phyloP scores from a whole-genome alignment of 1,140 invertebrate genomes.

The Oreohelix idahoensis region DNA sequence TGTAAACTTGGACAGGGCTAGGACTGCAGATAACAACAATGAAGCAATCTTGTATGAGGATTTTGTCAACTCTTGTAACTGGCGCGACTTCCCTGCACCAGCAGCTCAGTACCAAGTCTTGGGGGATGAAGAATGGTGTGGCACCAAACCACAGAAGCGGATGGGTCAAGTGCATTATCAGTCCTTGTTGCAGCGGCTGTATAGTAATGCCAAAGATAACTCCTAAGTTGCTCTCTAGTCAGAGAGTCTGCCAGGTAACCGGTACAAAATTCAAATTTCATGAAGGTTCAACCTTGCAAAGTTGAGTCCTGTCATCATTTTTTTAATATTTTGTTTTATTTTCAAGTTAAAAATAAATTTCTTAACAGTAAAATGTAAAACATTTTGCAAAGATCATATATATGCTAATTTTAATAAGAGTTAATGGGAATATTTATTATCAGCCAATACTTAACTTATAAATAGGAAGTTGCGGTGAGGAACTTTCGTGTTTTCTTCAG shows the following conservation, averaged over 20 bases:
- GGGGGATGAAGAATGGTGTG: slow-evolving; percentile 58
- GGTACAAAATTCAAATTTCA: too few species aligned
- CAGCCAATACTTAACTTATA: too few species aligned
- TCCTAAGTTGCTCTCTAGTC: not conserved
- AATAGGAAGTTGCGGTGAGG: too few species aligned
- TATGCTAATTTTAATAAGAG: too few species aligned
- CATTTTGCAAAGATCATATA: too few species aligned
- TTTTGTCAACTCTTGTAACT: slow-evolving; percentile 65
- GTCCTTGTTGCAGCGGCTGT: slow-evolving; percentile 59
- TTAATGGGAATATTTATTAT: too few species aligned
- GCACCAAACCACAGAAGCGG: slow-evolving; percentile 51
- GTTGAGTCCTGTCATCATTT: too few species aligned
- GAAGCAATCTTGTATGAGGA: slow-evolving; percentile 48
- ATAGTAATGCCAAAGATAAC: slow-evolving; percentile 40
- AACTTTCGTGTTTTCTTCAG: too few species aligned
- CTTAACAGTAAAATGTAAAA: too few species aligned
- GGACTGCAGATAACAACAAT: slow-evolving; percentile 29
- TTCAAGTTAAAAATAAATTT: too few species aligned
- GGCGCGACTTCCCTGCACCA: slow-evolving; percentile 65
- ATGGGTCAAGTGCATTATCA: slow-evolving; percentile 57
- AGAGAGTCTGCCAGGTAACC: not conserved
- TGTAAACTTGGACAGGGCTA: slow-evolving; percentile 22
- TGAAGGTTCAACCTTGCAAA: too few species aligned
- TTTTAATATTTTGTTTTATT: too few species aligned
- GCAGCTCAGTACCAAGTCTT: slow-evolving; percentile 57